Evolutionary conservation across 2,113 vertebrate species (phyloP), one percentile per base, ranked within the genome.

Genomic region (Salvelinus alpinus): DNA sequence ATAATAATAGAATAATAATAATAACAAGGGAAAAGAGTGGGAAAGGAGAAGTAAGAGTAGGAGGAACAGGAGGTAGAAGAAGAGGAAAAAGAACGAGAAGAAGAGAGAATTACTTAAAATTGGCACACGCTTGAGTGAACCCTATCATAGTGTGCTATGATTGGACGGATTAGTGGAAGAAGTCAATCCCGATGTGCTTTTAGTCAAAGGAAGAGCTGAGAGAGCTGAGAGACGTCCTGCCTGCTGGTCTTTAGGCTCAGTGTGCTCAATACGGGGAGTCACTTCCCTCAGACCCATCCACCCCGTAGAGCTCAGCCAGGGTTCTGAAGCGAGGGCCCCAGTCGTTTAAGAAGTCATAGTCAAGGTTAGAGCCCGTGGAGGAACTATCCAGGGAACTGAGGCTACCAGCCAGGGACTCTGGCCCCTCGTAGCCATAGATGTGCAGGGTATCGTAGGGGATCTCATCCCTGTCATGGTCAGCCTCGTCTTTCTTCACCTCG

Each of bases 241-340:
- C 62, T 29, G 64, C 27, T 65, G 11, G 29, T n/a, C 31, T 34
- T 68, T 38, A 31, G 16, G 66, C 31, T 68, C 66, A 68, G 31
- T 68, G 29, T 68, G 72, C 77, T 93, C 84, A 93, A 82, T 93
- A 93, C 0, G 90, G 87, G 14, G 84, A 79, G 85, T 86, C 84
- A 64, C 81, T 84, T n/a, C 94, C 86, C 29, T 90, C 91, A 0
- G 79, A 82, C 12, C 88, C 84, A 2, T 97, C 95, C 3, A 94
- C 91, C 24, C 96, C 95, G 0, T 99, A 99, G 31, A 99, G 90
- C 91, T 98, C 95, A 0, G 98, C 96, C 84, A 99, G 87, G 91
- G 95, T 96, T 90, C 94, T 94, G 92, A 99, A 99, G 64, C 97
- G 88, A 18, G 98, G 97, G 0, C 98, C 98, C 98, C 98, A 99